These are phyloP conservation scores for Cisticola juncidis DNA, from an alignment of 2,113 vertebrate species.

Conservation along the genomic window DNA sequence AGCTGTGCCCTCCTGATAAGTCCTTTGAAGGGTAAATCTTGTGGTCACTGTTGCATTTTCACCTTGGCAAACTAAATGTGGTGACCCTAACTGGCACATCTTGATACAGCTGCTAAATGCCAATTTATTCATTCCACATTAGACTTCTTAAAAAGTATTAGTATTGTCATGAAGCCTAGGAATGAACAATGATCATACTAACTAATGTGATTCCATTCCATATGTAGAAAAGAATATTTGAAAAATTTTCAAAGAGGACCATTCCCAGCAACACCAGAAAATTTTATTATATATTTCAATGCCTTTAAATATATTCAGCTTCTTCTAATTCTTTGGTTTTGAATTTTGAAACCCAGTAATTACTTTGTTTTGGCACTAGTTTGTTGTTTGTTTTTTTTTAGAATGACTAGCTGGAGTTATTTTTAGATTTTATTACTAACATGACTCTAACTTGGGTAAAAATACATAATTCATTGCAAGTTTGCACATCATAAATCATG, in stretches of 20 bases:
- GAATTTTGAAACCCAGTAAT: background rate
- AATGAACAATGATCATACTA: background rate
- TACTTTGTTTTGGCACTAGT: background rate
- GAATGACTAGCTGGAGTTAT: background rate
- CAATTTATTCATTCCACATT: conserved; percentile 46
- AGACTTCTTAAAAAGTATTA: conserved; percentile 41
- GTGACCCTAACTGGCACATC: conserved; percentile 40
- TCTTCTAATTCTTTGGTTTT: background rate
- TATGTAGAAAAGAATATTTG: background rate
- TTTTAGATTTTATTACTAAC: conserved; percentile 3
- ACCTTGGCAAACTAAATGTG: conserved; percentile 46
- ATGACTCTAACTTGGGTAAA: background rate
- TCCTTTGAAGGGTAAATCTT: conserved; percentile 40
- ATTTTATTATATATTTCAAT: background rate
- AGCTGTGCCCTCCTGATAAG: conserved; percentile 51
- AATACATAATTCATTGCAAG: background rate
- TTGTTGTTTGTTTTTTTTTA: background rate
- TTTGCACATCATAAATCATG: background rate
- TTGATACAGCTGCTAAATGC: conserved; percentile 57
- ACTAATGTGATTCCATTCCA: background rate
- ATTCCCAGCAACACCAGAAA: background rate
- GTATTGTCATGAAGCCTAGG: background rate
- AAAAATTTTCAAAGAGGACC: background rate
- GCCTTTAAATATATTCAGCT: background rate
- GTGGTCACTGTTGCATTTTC: conserved; percentile 40